phyloP scores from a whole-genome alignment of 37 sponge, comb jelly and placozoan genomes.

The Oopsacas minuta region DNA sequence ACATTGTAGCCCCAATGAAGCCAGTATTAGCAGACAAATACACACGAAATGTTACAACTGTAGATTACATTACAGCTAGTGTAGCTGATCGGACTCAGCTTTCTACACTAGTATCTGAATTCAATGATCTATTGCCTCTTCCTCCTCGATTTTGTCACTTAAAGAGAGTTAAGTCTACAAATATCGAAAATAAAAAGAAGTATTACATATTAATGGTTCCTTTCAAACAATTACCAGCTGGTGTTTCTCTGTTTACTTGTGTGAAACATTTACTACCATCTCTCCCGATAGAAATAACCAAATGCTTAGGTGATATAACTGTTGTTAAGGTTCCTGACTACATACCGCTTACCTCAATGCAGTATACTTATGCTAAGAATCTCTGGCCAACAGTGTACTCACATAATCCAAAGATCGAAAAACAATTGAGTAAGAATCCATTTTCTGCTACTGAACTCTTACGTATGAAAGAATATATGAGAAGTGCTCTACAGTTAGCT shows the following conservation, averaged over 20 bases:
- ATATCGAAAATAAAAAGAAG: neutral
- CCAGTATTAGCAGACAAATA: conserved; percentile 6
- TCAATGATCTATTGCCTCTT: neutral
- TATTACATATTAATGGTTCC: neutral
- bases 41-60: neutral
- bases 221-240: neutral
- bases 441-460: conserved; percentile 34
- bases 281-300: neutral
- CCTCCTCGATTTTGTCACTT: neutral
- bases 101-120: neutral
- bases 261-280: neutral
- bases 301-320: conserved; percentile 16
- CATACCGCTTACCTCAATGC: conserved; percentile 57
- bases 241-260: neutral
- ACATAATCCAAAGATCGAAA: conserved; percentile 39
- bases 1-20: neutral
- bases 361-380: conserved; percentile 34
- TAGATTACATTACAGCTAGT: neutral
- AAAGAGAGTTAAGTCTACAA: neutral
- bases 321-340: conserved; percentile 28
- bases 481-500: conserved; percentile 32
- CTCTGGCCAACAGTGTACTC: conserved; percentile 40
- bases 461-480: conserved; percentile 47
- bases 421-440: conserved; percentile 22
- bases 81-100: neutral